Evolutionary conservation across 2,797 vertebrate species (phyloP).

Genomic region (Peromyscus eremicus): DNA sequence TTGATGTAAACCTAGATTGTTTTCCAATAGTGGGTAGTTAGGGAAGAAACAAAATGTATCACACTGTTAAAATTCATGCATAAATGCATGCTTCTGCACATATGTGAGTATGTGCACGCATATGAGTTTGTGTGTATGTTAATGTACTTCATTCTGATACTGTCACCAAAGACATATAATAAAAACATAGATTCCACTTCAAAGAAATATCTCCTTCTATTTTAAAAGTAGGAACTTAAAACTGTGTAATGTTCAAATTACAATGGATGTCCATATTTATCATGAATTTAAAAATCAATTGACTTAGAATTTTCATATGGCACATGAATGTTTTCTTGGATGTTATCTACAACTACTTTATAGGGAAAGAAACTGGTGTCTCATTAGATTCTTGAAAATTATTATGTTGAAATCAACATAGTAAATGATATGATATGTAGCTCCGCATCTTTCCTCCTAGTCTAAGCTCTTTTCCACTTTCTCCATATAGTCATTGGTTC

Average conservation of each 20-base stretch:
- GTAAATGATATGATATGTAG: not conserved
- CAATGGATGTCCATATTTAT: not conserved
- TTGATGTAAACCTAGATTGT: slow-evolving; percentile 77
- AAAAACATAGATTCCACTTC: not conserved
- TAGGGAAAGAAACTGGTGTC: not conserved
- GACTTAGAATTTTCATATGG: not conserved
- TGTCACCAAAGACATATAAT: not conserved
- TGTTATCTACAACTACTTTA: not conserved
- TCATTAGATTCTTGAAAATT: not conserved
- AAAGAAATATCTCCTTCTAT: not conserved
- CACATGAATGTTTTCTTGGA: not conserved
- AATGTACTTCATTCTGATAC: not conserved
- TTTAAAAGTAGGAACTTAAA: not conserved
- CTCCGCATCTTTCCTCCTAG: not conserved
- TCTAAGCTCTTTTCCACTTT: not conserved
- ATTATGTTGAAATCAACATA: not conserved
- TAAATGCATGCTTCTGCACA: not conserved
- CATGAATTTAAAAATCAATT: slow-evolving; percentile 3
- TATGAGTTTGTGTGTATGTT: not conserved
- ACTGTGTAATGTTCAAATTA: not conserved
- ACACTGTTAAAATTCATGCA: not conserved
- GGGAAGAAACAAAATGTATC: not conserved
- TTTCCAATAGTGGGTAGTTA: slow-evolving; percentile 62
- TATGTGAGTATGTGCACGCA: not conserved
- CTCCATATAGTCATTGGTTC: not conserved